Conservation (phyloP, 2,797 vertebrate genomes). For the Pipistrellus pipistrellus region DNA sequence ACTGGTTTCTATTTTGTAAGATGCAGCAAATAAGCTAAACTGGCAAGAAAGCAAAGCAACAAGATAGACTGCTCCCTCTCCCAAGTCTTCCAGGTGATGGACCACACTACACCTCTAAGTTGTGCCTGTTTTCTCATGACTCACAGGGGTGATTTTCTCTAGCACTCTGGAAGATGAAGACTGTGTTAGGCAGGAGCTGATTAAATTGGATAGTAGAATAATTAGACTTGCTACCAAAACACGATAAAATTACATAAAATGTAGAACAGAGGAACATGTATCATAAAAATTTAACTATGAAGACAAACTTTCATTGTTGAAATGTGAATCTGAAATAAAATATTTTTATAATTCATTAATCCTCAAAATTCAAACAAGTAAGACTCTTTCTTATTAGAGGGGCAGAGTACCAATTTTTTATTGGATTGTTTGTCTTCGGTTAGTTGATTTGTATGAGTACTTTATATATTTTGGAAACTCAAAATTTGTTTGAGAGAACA, state of each 20-base stretch:
- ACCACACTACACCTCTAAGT: background rate
- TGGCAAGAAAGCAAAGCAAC: background rate
- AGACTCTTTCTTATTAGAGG: too few species aligned
- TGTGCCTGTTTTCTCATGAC: background rate
- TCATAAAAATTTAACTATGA: background rate
- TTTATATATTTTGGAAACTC: too few species aligned
- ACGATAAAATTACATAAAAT: background rate
- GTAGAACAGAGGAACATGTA: background rate
- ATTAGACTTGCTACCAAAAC: background rate
- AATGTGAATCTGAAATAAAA: slow-evolving; percentile 21
- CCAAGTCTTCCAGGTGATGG: background rate
- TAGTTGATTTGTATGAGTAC: too few species aligned
- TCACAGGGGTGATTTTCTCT: background rate
- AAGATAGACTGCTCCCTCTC: background rate
- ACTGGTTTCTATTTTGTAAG: background rate
- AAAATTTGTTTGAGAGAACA: too few species aligned
- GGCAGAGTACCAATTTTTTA: too few species aligned
- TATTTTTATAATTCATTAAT: too few species aligned
- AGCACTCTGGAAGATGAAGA: background rate
- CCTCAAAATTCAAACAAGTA: too few species aligned
- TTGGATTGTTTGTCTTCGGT: too few species aligned
- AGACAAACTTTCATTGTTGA: background rate
- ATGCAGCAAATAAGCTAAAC: background rate
- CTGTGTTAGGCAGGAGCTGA: background rate
- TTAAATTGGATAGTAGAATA: background rate